Conservation (phyloP, 2,797 vertebrate genomes). For the Loriculus beryllinus region DNA sequence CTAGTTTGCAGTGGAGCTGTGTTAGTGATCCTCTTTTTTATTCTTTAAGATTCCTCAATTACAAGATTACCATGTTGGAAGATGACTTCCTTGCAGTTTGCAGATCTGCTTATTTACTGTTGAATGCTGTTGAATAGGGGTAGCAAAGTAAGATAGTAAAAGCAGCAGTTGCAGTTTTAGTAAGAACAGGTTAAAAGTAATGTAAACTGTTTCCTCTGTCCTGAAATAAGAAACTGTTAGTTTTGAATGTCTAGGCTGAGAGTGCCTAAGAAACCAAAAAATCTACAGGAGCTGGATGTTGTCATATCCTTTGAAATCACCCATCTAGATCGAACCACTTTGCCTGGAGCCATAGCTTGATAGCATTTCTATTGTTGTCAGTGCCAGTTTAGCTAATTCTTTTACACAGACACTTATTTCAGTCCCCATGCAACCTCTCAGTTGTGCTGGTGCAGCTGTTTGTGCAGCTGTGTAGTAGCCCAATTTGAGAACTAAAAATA, state of each 20-base stretch:
- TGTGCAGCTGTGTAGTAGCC: background rate
- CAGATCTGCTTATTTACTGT: background rate
- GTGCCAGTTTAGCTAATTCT: background rate
- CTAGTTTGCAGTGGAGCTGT: background rate
- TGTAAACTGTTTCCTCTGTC: background rate
- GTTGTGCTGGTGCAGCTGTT: slow-evolving; percentile 1
- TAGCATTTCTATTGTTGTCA: background rate
- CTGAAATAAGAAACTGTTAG: background rate
- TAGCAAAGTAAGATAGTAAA: background rate
- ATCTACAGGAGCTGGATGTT: background rate
- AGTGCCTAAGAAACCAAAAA: background rate
- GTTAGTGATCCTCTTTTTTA: background rate
- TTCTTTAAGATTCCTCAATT: background rate
- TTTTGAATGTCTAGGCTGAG: background rate
- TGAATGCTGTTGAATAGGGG: background rate
- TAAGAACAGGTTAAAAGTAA: background rate
- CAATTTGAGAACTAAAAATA: background rate
- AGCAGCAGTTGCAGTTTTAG: background rate
- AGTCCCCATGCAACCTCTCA: background rate
- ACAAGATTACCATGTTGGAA: background rate
- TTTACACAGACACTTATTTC: background rate
- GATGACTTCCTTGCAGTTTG: background rate
- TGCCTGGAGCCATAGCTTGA: background rate
- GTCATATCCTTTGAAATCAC: background rate
- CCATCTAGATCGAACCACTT: background rate